Evolutionary conservation across 92 coral and sea anemone genomes (phyloP).

Genomic region (Plumapathes pennacea): DNA sequence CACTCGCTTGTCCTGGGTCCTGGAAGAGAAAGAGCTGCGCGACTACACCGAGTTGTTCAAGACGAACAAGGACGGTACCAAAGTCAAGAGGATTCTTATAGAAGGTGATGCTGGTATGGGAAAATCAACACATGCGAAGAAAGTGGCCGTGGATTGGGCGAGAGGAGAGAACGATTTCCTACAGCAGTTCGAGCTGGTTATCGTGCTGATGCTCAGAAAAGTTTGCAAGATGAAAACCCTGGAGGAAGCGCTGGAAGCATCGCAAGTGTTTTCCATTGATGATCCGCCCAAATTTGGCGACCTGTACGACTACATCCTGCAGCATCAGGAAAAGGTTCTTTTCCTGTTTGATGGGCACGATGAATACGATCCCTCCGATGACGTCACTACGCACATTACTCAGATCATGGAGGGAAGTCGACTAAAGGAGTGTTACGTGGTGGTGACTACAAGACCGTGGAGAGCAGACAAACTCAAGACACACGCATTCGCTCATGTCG

Average conservation of each 20-base stretch:
- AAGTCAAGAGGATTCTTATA: constrained; percentile 11
- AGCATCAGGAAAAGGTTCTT: constrained; percentile 19
- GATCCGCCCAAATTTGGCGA: neutral
- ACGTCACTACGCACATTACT: neutral
- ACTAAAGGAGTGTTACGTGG: constrained; percentile 4
- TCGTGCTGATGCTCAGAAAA: constrained; percentile 3
- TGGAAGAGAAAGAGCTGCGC: constrained; percentile 3
- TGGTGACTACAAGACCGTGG: constrained; percentile 13
- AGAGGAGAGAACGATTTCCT: neutral
- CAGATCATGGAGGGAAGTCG: constrained; percentile 1
- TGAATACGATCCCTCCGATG: neutral
- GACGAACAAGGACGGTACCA: neutral
- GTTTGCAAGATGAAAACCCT: neutral
- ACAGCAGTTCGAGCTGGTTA: constrained; percentile 10
- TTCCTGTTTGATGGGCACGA: constrained; percentile 28
- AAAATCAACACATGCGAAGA: constrained; percentile 19
- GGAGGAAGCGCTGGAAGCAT: neutral
- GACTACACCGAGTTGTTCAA: constrained; percentile 8
- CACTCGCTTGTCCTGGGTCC: constrained; percentile 10
- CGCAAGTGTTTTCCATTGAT: constrained; percentile 6
- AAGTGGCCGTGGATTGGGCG: constrained; percentile 37
- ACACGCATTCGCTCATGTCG: neutral
- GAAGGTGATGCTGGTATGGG: constrained; percentile 29
- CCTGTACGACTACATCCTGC: constrained; percentile 3
- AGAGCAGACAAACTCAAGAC: constrained; percentile 5